Evolutionary conservation across 2,113 vertebrate species (phyloP).

Genomic region (Sylvia atricapilla): DNA sequence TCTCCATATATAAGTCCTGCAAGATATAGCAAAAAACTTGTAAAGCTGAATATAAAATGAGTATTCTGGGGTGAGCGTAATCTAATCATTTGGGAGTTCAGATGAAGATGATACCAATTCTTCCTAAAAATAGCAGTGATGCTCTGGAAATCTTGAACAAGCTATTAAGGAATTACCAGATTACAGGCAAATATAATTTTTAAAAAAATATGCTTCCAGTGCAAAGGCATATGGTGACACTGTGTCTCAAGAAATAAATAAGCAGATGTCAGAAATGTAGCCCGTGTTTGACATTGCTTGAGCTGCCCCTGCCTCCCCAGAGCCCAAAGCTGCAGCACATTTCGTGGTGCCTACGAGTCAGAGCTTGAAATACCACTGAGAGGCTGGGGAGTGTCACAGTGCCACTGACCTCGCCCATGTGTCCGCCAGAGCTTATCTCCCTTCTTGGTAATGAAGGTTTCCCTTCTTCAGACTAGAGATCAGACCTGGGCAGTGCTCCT

Average conservation of each 20-base stretch:
- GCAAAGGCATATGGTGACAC: background rate
- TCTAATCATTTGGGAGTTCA: slow-evolving; percentile 1
- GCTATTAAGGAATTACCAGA: background rate
- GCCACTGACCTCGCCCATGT: accelerated
- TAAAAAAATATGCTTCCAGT: background rate
- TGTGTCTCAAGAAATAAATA: background rate
- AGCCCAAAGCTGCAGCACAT: background rate
- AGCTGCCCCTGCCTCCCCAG: background rate
- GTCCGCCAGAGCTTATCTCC: background rate
- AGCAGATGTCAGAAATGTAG: background rate
- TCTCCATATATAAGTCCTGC: background rate
- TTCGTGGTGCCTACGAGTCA: background rate
- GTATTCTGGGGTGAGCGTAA: background rate
- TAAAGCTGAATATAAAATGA: background rate
- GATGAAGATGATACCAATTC: background rate
- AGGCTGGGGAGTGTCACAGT: background rate
- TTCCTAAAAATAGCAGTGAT: slow-evolving; percentile 4
- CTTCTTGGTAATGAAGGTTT: background rate
- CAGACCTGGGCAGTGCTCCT: background rate
- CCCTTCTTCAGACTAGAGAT: background rate
- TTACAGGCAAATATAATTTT: background rate
- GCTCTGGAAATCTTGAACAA: background rate
- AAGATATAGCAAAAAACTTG: background rate
- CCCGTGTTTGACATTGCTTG: background rate
- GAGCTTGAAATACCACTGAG: background rate